Percentiles rank a stretch among this genome's conserved stretches.
Evolutionary conservation across 2,113 vertebrate genomes (phyloP).

Genomic region (Catharus bicknelli): DNA sequence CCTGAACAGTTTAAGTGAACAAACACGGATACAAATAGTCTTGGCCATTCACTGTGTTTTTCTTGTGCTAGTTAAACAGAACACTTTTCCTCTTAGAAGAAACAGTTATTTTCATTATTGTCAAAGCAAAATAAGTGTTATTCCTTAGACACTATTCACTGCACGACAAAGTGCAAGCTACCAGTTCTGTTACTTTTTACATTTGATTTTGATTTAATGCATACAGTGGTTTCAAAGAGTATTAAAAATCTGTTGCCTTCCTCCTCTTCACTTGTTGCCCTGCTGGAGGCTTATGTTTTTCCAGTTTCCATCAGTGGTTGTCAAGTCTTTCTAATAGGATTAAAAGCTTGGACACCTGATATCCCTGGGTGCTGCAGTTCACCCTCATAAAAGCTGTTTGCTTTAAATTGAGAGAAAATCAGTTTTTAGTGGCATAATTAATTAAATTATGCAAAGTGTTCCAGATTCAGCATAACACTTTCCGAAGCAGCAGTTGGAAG

Average conservation of each 20-base stretch:
- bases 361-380: constrained; percentile 50
- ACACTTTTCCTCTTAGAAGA: constrained; percentile 21
- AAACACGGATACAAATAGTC: constrained; percentile 1
- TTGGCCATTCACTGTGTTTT: background rate
- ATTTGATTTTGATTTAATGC: constrained; percentile 42
- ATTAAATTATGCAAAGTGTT: constrained; percentile 69
- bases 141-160: background rate
- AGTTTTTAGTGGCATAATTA: constrained; percentile 66
- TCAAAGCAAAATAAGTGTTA: constrained; percentile 28
- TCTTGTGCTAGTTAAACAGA: constrained; percentile 23
- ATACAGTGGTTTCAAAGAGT: constrained; percentile 23
- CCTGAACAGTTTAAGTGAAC: background rate
- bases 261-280: constrained; percentile 58
- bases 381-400: constrained; percentile 58
- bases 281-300: constrained; percentile 60
- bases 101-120: constrained; percentile 46
- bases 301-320: constrained; percentile 64
- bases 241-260: constrained; percentile 53
- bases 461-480: constrained; percentile 46
- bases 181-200: constrained; percentile 27
- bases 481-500: constrained; percentile 45
- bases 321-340: constrained; percentile 58
- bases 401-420: constrained; percentile 62
- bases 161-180: constrained; percentile 27
- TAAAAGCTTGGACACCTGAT: constrained; percentile 67